Evolutionary conservation across 1,140 invertebrate species (phyloP).

Genomic region (Neuroterus valhalla): DNA sequence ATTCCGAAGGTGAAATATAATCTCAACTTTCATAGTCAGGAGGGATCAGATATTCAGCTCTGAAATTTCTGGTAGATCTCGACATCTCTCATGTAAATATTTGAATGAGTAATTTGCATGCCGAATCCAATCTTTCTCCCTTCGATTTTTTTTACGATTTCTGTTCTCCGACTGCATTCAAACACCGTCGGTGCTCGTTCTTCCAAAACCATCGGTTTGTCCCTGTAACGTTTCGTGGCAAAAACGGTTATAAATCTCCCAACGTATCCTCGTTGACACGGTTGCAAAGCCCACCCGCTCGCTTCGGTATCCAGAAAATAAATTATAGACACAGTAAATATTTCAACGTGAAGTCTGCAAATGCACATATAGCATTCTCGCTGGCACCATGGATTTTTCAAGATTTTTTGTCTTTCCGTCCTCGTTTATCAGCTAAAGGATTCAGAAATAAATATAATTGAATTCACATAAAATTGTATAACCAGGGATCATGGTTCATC

Average conservation of each 20-base stretch:
- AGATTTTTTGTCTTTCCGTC: background rate
- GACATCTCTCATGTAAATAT: constrained; percentile 53
- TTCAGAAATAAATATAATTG: too few relatives aligned
- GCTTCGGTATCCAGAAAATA: constrained; percentile 35
- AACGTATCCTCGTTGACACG: constrained; percentile 39
- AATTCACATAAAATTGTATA: too few relatives aligned
- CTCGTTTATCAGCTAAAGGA: background rate
- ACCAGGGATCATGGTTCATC: too few relatives aligned
- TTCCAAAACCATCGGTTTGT: constrained; percentile 34
- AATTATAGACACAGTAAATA: constrained; percentile 26
- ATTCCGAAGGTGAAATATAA: too few relatives aligned
- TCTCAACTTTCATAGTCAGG: background rate
- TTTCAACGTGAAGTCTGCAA: constrained; percentile 34
- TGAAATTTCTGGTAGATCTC: constrained; percentile 48
- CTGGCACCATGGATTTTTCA: constrained; percentile 7
- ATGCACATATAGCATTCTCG: constrained; percentile 20
- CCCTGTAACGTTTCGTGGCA: constrained; percentile 5
- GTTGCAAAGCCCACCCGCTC: constrained; percentile 20
- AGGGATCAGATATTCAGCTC: background rate
- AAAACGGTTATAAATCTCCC: constrained; percentile 46
- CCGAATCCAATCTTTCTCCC: constrained; percentile 46
- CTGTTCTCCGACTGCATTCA: background rate
- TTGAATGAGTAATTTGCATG: constrained; percentile 56
- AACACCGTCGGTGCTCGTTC: constrained; percentile 33
- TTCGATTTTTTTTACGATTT: constrained; percentile 33